phyloP scores from a whole-genome alignment of 2,888 invertebrate species.

The Agrochola lychnidis region DNA sequence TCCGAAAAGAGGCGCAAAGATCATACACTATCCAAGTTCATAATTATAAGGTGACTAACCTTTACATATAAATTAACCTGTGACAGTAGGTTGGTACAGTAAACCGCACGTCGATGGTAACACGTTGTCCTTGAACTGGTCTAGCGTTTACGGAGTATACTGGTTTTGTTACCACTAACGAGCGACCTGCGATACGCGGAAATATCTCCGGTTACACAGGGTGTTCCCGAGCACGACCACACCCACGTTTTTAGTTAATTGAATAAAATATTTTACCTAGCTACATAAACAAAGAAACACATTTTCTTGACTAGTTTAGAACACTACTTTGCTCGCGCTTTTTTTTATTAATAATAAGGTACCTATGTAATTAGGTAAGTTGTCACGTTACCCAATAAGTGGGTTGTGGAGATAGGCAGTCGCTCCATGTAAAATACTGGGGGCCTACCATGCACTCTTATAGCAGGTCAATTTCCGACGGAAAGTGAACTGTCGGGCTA shows the following conservation, averaged over 20 bases:
- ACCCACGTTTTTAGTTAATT: slow-evolving; percentile 46
- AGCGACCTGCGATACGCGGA: background rate
- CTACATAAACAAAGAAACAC: slow-evolving; percentile 2
- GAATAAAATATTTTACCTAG: slow-evolving; percentile 29
- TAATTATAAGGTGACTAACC: no score
- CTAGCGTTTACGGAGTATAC: background rate
- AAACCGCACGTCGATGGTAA: background rate
- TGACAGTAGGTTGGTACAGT: background rate
- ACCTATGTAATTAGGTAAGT: background rate
- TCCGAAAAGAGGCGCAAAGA: no score
- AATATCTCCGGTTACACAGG: slow-evolving; percentile 6
- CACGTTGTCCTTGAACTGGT: background rate
- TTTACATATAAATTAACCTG: no score
- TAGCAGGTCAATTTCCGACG: no score
- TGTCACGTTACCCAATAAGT: background rate
- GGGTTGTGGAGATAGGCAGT: background rate
- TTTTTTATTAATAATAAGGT: no score
- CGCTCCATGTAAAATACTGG: background rate
- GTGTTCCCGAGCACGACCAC: slow-evolving; percentile 12
- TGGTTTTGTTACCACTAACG: background rate
- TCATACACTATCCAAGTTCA: no score
- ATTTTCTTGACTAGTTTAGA: slow-evolving; percentile 22
- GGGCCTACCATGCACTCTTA: no score
- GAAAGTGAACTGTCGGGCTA: no score
- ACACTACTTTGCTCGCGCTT: background rate